Conservation (phyloP, 2,888 invertebrate genomes). For the Polydrusus pterygomalis region DNA sequence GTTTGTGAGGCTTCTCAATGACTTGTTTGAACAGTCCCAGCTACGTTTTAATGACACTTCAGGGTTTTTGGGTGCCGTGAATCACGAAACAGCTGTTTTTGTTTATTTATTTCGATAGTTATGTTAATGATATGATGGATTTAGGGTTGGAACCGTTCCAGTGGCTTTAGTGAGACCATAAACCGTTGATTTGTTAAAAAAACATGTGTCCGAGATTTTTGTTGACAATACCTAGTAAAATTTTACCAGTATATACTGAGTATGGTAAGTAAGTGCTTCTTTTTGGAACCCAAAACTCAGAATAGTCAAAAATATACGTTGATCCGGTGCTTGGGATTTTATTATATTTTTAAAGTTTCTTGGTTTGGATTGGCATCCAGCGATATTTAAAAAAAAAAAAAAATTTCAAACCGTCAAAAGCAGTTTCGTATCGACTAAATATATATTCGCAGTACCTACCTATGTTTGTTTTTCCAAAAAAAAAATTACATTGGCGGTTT, state of each 20-base stretch:
- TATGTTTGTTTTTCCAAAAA: neutral
- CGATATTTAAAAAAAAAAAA: no score
- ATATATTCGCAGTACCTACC: no score
- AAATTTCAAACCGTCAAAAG: no score
- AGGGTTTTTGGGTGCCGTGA: neutral
- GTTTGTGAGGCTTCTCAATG: neutral
- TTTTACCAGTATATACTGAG: neutral
- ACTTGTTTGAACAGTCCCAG: neutral
- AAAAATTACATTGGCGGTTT: neutral
- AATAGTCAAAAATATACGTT: no score
- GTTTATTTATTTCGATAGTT: slow-evolving; percentile 8
- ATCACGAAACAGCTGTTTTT: slow-evolving; percentile 13
- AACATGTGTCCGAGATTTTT: neutral
- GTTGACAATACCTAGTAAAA: neutral
- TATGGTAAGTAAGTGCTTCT: slow-evolving; percentile 1
- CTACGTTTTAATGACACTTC: neutral
- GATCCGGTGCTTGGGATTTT: no score
- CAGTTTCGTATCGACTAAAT: no score
- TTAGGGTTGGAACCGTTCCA: neutral
- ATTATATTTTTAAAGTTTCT: no score
- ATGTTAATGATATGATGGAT: neutral
- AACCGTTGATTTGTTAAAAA: neutral
- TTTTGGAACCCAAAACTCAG: no score
- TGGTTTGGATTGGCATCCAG: no score
- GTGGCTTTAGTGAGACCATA: no score